Evolutionary conservation across 35 echinoderm and acorn worm species (phyloP).

Genomic region (Holothuria glaberrima): DNA sequence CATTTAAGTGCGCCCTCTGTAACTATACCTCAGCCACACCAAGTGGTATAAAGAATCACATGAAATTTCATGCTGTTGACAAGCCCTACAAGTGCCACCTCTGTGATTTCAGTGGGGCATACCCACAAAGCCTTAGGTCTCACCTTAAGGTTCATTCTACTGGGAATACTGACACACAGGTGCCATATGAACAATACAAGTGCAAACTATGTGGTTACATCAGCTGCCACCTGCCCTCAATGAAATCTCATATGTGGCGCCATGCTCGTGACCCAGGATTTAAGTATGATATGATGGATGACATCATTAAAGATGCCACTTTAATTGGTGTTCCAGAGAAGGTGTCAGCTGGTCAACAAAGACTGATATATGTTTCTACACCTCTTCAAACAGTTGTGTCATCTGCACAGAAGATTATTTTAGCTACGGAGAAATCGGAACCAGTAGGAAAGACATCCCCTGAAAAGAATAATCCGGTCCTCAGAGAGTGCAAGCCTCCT

Average conservation of each 20-base stretch:
- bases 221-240: constrained; percentile 88
- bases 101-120: constrained; percentile 91
- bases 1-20: constrained; percentile 87
- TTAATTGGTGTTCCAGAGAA: background rate
- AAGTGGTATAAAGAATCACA: constrained; percentile 97
- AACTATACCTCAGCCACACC: constrained; percentile 78
- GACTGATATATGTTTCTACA: background rate
- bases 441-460: background rate
- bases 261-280: constrained; percentile 90
- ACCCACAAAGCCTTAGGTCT: constrained; percentile 92
- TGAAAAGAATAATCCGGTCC: background rate
- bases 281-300: constrained; percentile 77
- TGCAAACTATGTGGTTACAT: constrained; percentile 94
- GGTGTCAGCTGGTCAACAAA: background rate
- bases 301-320: constrained; percentile 56
- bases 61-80: constrained; percentile 95
- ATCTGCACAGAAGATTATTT: background rate
- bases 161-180: constrained; percentile 2
- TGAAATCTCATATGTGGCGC: constrained; percentile 99
- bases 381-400: background rate
- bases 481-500: background rate
- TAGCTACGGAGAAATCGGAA: background rate
- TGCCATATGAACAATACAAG: constrained; percentile 71
- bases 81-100: constrained; percentile 93
- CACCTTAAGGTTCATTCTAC: constrained; percentile 81